Evolutionary conservation across 30 jellyfish, hydroid and myxozoan genomes (phyloP).

Genomic region (Pseudorhiza aurosa): DNA sequence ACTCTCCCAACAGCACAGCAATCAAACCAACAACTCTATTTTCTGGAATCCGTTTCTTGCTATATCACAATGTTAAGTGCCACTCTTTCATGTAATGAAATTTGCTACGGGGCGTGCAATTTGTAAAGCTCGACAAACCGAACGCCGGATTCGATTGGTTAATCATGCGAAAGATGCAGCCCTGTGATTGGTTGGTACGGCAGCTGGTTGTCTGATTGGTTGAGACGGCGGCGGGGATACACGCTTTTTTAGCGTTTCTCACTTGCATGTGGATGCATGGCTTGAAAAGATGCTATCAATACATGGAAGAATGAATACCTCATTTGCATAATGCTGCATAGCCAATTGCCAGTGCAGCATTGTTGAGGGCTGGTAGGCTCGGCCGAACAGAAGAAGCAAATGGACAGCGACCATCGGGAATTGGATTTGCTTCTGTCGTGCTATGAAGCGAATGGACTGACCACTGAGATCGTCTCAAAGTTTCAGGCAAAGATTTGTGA

Average conservation of each 20-base stretch:
- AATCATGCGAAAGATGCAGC: conserved; percentile 70
- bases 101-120: conserved; percentile 53
- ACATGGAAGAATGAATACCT: not conserved
- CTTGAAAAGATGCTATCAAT: conserved; percentile 47
- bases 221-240: conserved; percentile 8
- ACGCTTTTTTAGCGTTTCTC: conserved; percentile 62
- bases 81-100: not conserved
- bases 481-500: too few species aligned
- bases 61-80: not conserved
- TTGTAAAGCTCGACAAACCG: conserved; percentile 43
- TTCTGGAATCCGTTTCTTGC: not conserved
- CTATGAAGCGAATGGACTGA: too few species aligned
- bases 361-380: not conserved
- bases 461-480: too few species aligned
- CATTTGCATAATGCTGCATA: conserved; percentile 53
- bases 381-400: not conserved
- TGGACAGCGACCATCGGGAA: not conserved
- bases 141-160: conserved; percentile 58
- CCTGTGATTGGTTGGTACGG: conserved; percentile 46
- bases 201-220: conserved; percentile 21
- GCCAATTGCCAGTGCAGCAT: not conserved
- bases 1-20: not conserved
- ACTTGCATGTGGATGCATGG: conserved; percentile 32
- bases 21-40: not conserved
- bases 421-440: too few species aligned